A percentile compares a stretch with the other conserved stretches of the same genome.
phyloP scores from a whole-genome alignment of 2,113 vertebrate genomes.

The Ursus arctos region DNA sequence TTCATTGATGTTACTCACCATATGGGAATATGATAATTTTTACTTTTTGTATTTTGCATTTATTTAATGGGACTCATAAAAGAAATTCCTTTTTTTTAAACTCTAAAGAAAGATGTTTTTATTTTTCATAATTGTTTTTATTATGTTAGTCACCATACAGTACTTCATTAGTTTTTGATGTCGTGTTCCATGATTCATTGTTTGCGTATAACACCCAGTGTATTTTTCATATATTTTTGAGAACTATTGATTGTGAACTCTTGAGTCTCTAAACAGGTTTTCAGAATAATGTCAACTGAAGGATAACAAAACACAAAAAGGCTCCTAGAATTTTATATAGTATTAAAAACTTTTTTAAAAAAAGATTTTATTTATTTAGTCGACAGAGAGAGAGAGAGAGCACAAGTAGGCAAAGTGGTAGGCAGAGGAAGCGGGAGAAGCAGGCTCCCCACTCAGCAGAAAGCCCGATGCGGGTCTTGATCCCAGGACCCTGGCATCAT shows the following conservation, averaged over 20 bases:
- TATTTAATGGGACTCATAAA: constrained; percentile 39
- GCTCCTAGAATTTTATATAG: constrained; percentile 42
- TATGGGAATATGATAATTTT: constrained; percentile 47
- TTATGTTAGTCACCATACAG: too few species aligned
- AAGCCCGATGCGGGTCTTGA: background rate
- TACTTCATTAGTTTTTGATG: too few species aligned
- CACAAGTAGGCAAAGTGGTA: background rate
- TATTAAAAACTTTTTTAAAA: background rate
- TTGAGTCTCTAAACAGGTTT: background rate
- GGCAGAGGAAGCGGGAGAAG: background rate
- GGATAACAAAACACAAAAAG: constrained; percentile 23
- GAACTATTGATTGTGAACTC: background rate
- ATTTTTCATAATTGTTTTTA: background rate
- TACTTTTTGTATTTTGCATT: constrained; percentile 41
- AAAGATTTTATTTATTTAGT: background rate
- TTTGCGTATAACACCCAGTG: too few species aligned
- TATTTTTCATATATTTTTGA: constrained; percentile 22
- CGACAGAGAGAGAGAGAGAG: background rate
- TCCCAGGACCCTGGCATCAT: background rate
- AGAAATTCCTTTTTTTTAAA: constrained; percentile 6
- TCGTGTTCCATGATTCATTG: too few species aligned
- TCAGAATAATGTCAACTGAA: constrained; percentile 49
- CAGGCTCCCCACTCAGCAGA: background rate
- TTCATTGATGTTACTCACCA: constrained; percentile 11
- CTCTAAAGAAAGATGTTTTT: constrained; percentile 18